Percentiles rank a stretch among this genome's conserved stretches.
Conservation (phyloP, 2,888 invertebrate species). For the Rhingia rostrata region DNA sequence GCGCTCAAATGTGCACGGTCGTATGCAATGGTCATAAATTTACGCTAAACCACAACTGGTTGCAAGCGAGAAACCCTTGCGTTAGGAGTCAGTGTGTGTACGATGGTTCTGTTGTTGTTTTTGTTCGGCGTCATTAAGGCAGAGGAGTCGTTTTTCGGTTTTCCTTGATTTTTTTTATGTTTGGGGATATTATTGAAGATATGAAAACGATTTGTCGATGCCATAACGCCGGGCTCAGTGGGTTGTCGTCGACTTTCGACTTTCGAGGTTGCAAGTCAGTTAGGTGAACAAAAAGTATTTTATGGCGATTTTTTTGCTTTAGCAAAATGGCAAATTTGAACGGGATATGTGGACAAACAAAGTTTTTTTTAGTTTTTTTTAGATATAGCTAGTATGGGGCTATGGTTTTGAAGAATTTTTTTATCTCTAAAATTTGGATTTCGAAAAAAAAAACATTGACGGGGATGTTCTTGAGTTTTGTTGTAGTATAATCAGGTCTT, state of each 20-base stretch:
- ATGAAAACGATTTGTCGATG: constrained; percentile 69
- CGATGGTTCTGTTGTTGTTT: constrained; percentile 4
- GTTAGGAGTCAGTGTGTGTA: background rate
- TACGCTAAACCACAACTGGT: constrained; percentile 61
- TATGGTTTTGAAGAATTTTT: no score
- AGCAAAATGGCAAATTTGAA: constrained; percentile 1
- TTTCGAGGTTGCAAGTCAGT: constrained; percentile 41
- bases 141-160: background rate
- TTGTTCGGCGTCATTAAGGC: background rate
- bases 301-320: constrained; percentile 10
- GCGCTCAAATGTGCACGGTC: constrained; percentile 32
- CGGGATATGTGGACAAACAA: background rate
- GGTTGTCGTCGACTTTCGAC: background rate
- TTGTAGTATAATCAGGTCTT: no score
- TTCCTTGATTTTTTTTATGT: background rate
- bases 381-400: no score
- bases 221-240: constrained; percentile 28
- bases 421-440: no score
- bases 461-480: no score
- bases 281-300: constrained; percentile 48
- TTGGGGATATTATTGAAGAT: constrained; percentile 37
- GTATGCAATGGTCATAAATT: constrained; percentile 64
- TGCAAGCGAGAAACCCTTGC: constrained; percentile 38
- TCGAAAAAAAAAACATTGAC: no score
- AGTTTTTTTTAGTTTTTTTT: constrained; percentile 11